Evolutionary conservation across 2,113 vertebrate species (phyloP).

Genomic region (Notarius lentiginosus): DNA sequence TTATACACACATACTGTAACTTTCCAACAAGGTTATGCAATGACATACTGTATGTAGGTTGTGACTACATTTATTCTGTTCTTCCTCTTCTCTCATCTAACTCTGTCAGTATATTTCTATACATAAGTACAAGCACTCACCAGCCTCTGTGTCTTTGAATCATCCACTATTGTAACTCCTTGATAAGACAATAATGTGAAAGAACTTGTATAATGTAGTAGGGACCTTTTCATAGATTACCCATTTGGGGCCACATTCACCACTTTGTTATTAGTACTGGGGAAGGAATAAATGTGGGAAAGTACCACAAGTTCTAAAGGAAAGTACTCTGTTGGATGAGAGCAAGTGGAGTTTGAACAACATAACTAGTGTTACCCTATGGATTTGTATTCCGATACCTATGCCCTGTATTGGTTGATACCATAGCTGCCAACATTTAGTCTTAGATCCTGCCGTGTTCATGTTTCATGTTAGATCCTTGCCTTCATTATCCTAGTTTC

Average conservation of each 20-base stretch:
- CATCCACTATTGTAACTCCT: neutral
- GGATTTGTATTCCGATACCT: too few species aligned
- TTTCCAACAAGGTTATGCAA: too few species aligned
- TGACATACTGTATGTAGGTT: too few species aligned
- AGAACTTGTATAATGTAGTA: neutral
- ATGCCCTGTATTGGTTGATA: neutral
- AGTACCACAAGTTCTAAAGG: neutral
- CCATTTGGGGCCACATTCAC: neutral
- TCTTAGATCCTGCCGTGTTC: neutral
- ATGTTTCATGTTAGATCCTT: too few species aligned
- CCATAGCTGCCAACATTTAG: neutral
- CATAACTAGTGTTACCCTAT: too few species aligned
- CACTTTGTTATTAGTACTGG: neutral
- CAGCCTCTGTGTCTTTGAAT: neutral
- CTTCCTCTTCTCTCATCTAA: neutral
- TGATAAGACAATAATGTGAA: neutral
- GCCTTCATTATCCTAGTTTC: neutral
- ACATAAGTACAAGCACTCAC: neutral
- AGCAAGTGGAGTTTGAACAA: neutral
- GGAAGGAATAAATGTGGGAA: neutral
- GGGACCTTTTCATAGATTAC: neutral
- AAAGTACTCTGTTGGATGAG: neutral
- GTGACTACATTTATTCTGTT: neutral
- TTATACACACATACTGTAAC: too few species aligned
- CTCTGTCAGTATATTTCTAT: neutral